These are phyloP conservation scores for Apostichopus japonicus DNA, from an alignment of 35 echinoderm and acorn worm species.

Conservation along the genomic window DNA sequence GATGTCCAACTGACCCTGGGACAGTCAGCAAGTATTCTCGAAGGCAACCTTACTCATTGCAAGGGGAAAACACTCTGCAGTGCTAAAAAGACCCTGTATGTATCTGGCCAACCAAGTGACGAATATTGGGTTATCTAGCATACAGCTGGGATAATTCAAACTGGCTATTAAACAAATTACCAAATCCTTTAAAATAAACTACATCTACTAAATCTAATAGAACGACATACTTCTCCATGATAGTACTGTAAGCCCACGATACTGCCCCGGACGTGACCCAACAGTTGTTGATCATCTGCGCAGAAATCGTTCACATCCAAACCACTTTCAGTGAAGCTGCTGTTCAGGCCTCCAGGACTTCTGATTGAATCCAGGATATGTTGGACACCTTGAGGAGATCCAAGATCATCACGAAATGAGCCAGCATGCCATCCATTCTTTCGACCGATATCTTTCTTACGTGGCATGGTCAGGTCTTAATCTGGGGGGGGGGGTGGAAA, in stretches of 20 bases:
- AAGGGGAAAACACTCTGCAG: too few relatives aligned
- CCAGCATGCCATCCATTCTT: neutral
- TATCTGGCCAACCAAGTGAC: neutral
- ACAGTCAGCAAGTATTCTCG: too few relatives aligned
- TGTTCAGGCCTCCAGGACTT: conserved; percentile 39
- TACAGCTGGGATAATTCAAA: neutral
- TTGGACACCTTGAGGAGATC: neutral
- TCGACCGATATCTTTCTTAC: neutral
- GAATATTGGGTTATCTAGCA: neutral
- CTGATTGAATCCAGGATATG: conserved; percentile 30
- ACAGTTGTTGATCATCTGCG: conserved; percentile 52
- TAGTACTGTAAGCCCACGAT: conserved; percentile 93
- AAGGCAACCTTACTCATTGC: too few relatives aligned
- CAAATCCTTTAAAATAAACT: neutral
- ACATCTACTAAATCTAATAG: neutral
- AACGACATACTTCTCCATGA: conserved; percentile 73
- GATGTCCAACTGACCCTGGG: too few relatives aligned
- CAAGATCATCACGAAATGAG: neutral
- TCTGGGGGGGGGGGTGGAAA: too few relatives aligned
- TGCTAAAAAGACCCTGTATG: too few relatives aligned
- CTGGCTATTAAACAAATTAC: neutral
- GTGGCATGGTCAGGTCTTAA: neutral
- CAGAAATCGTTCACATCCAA: conserved; percentile 9
- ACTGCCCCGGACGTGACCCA: conserved; percentile 68
- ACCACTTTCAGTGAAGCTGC: conserved; percentile 48